Base-by-base conservation (phyloP, 2,888 invertebrate genomes). In the Nephrotoma guestfalica region DNA sequence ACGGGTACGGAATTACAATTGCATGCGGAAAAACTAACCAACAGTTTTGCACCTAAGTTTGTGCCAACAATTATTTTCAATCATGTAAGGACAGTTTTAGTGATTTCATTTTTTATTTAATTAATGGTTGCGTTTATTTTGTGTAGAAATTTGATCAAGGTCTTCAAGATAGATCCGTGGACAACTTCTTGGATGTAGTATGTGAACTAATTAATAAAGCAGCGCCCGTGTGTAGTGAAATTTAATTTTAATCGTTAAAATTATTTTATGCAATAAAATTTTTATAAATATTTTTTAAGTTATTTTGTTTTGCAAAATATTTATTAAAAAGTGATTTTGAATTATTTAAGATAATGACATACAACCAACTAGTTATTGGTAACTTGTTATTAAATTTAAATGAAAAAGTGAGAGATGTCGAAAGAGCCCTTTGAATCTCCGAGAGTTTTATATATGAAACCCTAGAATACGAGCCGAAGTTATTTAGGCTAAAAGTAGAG, bases 1-100 rank as follows among this genome's bases (percentile, higher is more conserved):
- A 88, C 89, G 87, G 93, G 93, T 83, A 92, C 91, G 1, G 57
- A 89, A 41, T 88, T 92, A 86, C 93, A 93, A 89, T 89, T 93
- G 86, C 88, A 90, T 86, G 93, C 93, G n/a, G 93, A 93, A 89
- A 88, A 89, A 86, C 89, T 91, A 87, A 93, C 93, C 1, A 88
- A 90, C 5, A 87, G 88, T 13, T 87, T 86, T 47, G 87, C 87
- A 18, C 93, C 92, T 40, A 90, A 88, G 87, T 93, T 93, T 89
- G 91, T 93, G 45, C 93, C 93, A 83, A 93, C 93, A 0, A 91
- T 93, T 86, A 88, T 93, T 57, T 93, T 92, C 88, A 91, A 93
- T 89, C 91, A 91, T 88, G 93, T 93, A 90, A 91, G 91, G 30
- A 83, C 6, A 18, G 30, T 30, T 30, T 15, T 85, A 15, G 6